phyloP scores from a whole-genome alignment of 1,140 invertebrate genomes.

The Zaprionus taronus region DNA sequence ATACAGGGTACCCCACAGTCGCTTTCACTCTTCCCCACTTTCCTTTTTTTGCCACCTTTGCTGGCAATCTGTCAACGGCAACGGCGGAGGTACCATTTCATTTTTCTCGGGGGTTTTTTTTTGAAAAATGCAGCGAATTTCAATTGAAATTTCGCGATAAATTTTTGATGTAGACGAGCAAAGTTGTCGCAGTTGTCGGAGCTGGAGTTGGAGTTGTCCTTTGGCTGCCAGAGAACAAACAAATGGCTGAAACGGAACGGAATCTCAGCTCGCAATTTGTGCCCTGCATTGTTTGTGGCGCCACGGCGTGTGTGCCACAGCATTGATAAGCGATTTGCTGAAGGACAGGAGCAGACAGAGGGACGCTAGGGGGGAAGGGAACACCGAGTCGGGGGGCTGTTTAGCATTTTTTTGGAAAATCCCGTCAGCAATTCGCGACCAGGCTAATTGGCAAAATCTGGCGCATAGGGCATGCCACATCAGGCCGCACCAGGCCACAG shows the following conservation, averaged over 20 bases:
- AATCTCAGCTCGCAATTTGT: slow-evolving; percentile 12
- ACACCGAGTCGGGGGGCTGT: neutral
- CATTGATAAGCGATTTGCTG: slow-evolving; percentile 37
- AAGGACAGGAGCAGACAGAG: neutral
- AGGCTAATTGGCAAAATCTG: slow-evolving; percentile 48
- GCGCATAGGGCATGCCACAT: neutral
- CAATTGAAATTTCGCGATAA: slow-evolving; percentile 59
- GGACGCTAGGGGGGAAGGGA: neutral
- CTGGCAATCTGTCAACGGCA: slow-evolving; percentile 31
- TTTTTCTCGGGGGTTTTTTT: slow-evolving; percentile 10
- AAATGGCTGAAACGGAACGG: slow-evolving; percentile 1
- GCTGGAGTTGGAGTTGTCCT: neutral
- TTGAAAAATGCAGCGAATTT: slow-evolving; percentile 43
- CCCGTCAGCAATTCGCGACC: slow-evolving; percentile 16
- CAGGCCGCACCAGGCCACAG: slow-evolving; percentile 7
- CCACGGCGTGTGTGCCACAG: slow-evolving; percentile 4
- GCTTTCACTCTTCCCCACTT: neutral
- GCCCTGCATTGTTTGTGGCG: neutral
- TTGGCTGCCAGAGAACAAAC: slow-evolving; percentile 1
- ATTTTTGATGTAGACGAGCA: slow-evolving; percentile 28
- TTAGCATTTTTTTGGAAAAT: slow-evolving; percentile 14
- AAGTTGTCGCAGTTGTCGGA: neutral
- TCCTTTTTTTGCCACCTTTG: slow-evolving; percentile 9
- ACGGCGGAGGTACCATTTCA: neutral
- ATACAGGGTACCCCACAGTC: neutral